Evolutionary conservation across 2,797 vertebrate species (phyloP), one percentile per base, ranked within the genome.

Genomic region (Poeciliopsis turneri): DNA sequence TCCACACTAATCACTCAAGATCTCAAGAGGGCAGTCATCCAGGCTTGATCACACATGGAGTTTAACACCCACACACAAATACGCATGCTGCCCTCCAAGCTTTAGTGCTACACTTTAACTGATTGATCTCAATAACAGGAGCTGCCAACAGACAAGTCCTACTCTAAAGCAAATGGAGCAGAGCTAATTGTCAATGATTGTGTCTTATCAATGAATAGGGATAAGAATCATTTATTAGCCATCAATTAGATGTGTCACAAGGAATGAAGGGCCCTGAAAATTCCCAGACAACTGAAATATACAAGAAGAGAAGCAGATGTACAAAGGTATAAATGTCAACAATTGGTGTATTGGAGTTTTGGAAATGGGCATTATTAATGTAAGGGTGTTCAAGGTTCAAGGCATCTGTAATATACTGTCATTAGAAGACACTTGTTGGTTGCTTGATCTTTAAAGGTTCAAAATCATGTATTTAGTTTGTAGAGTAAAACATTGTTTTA

Each of bases 121-220:
- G 88, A 95, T 95, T 92, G 47, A 95, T 95, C 88, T 88, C 84
- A 87, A 87, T 92, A 85, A 80, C 79, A 85, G 72, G 84, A 90
- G 89, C 59, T 88, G 86, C 90, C 88, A 90, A 82, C 85, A 85
- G 84, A 80, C 86, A 89, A 51, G 66, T 72, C 46, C 72, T 78
- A 77, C 88, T 83, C 83, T 83, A 73, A 88, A 87, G 92, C 89
- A 88, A 82, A 33, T 80, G 75, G 76, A 89, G 86, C 79, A 86
- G 13, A 89, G 76, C 73, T 90, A 91, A 92, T 92, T 86, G 84
- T 87, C 81, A 85, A 49, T 86, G 72, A 87, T 85, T 85, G 91
- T 88, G 84, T 82, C 82, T 92, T 92, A 89, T 90, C 86, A 20
- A 83, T 86, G 81, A 89, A 90, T 87, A 89, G 78, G 85, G 83